Evolutionary conservation across 2,113 vertebrate genomes (phyloP).

Genomic region (Prionailurus viverrinus): DNA sequence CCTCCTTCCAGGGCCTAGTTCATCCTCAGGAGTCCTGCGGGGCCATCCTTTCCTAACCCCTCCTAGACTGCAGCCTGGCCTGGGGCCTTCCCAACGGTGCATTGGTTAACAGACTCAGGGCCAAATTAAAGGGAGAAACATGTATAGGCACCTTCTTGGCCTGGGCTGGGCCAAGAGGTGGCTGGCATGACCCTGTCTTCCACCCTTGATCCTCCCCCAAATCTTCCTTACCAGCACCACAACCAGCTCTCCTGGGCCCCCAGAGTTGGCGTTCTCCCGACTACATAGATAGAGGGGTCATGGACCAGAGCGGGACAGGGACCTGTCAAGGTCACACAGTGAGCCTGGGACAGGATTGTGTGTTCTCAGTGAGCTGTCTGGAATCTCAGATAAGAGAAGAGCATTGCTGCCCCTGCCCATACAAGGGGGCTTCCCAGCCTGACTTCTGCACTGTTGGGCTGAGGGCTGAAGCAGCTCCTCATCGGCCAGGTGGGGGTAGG

Average conservation of each 20-base stretch:
- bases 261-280: not conserved
- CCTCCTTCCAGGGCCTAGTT: not conserved
- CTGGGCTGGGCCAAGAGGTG: not conserved
- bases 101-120: not conserved
- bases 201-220: not conserved
- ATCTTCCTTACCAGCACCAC: no score
- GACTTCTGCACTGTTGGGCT: accelerated
- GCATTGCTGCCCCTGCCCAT: not conserved
- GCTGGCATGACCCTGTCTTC: not conserved
- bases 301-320: not conserved
- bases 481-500: not conserved
- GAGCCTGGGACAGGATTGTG: not conserved
- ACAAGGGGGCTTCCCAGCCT: not conserved
- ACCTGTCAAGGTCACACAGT: not conserved
- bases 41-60: not conserved
- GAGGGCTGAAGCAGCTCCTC: not conserved
- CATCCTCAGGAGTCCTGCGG: not conserved
- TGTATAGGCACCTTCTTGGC: not conserved
- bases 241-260: not conserved
- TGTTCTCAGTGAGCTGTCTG: not conserved
- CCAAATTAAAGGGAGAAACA: not conserved
- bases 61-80: not conserved
- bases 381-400: not conserved
- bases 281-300: not conserved
- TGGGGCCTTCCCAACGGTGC: not conserved